Conservation (phyloP, 2,113 vertebrate genomes). For the Cryptomyrus ogoouensis region DNA sequence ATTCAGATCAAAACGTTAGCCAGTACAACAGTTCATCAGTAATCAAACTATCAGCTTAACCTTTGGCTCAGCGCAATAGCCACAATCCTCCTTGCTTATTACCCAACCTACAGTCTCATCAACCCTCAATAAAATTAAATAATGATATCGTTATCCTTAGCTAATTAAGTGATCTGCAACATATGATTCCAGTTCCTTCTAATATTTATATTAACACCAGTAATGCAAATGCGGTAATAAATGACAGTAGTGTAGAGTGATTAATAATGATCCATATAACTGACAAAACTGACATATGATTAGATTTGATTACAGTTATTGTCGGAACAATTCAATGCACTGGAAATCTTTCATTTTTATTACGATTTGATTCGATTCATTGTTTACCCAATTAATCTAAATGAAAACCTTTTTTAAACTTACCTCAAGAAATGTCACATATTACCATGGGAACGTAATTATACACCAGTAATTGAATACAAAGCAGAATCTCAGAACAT, state of each 20-base stretch:
- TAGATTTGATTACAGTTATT: background rate
- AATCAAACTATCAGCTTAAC: background rate
- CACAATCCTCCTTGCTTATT: background rate
- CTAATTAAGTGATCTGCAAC: background rate
- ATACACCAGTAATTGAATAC: background rate
- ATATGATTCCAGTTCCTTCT: background rate
- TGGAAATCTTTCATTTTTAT: background rate
- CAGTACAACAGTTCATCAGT: background rate
- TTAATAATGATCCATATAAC: background rate
- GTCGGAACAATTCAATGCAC: background rate
- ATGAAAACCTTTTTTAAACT: background rate
- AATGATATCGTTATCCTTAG: background rate
- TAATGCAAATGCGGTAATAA: background rate
- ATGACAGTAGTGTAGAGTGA: background rate
- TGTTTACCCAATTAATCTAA: background rate
- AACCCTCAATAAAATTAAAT: background rate
- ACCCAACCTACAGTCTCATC: background rate
- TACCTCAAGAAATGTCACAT: background rate
- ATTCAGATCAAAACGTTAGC: background rate
- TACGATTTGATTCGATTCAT: background rate
- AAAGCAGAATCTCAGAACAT: background rate
- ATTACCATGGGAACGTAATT: background rate
- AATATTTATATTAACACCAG: background rate
- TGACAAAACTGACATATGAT: no score
- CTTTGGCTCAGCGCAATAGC: background rate